A percentile compares a stretch with the other conserved stretches of the same genome.
Evolutionary conservation across 2,888 invertebrate genomes (phyloP).

Genomic region (Boloria euphrosyne): DNA sequence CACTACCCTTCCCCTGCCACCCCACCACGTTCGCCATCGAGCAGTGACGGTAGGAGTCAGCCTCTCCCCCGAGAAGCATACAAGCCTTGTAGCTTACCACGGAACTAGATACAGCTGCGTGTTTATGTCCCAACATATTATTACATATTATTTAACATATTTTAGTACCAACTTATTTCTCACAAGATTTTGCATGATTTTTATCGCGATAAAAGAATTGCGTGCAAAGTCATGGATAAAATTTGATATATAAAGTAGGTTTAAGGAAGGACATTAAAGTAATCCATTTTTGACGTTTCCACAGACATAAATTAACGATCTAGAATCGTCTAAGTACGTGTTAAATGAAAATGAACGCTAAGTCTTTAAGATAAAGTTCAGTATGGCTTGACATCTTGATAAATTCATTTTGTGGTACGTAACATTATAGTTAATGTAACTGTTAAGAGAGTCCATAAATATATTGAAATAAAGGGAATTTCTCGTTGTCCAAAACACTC

Average conservation of each 20-base stretch:
- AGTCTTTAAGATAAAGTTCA: not conserved
- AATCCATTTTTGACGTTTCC: conserved; percentile 20
- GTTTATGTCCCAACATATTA: no score
- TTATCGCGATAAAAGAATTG: no score
- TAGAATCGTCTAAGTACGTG: not conserved
- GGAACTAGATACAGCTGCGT: no score
- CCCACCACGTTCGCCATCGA: no score
- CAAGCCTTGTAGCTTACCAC: no score
- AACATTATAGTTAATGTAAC: conserved; percentile 2
- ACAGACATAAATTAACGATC: conserved; percentile 16
- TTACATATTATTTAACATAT: no score
- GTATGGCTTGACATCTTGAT: not conserved
- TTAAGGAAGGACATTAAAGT: conserved; percentile 17
- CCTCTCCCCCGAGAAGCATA: no score
- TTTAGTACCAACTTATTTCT: no score
- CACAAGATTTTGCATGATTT: no score
- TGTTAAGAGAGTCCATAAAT: conserved; percentile 9
- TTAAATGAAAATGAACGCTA: not conserved
- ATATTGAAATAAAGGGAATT: conserved; percentile 2
- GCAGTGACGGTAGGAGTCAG: no score
- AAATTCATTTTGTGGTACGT: conserved; percentile 1
- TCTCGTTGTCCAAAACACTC: not conserved
- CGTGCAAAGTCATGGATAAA: not conserved
- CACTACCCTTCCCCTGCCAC: no score
- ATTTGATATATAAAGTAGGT: no score